A percentile compares a stretch with the other conserved stretches of the same genome.
phyloP scores from a whole-genome alignment of 2,797 vertebrate species.

The Pangasius krempfi region DNA sequence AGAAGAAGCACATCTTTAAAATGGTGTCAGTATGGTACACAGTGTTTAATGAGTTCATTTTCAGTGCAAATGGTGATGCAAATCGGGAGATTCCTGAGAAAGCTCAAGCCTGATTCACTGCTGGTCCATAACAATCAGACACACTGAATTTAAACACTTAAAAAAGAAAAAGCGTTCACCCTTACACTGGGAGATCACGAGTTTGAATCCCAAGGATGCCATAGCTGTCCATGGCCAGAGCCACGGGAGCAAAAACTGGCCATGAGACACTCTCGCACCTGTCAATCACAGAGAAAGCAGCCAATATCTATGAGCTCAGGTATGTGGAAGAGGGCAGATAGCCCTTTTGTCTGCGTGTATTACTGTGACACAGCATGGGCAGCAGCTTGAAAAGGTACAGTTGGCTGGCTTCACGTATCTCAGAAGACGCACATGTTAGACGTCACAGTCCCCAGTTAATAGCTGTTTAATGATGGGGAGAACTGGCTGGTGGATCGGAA shows the following conservation, averaged over 20 bases:
- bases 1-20: constrained; percentile 14
- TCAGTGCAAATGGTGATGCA: constrained; percentile 5
- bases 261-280: not conserved
- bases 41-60: not conserved
- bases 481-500: not conserved
- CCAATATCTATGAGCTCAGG: not conserved
- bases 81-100: not conserved
- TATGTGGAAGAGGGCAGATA: constrained; percentile 11
- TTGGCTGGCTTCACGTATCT: not conserved
- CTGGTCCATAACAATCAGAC: not conserved
- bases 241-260: not conserved
- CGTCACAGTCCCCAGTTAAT: not conserved
- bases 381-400: not conserved
- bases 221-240: not conserved
- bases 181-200: not conserved
- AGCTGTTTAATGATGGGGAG: not conserved
- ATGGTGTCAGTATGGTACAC: constrained; percentile 9
- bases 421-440: not conserved
- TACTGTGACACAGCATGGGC: not conserved
- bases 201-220: not conserved
- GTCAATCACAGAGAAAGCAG: not conserved
- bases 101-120: not conserved
- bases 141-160: not conserved
- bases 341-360: not conserved
- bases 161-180: not conserved